These are phyloP conservation scores for Eupithecia insigniata DNA, from an alignment of 2,888 invertebrate species.

Conservation along the genomic window DNA sequence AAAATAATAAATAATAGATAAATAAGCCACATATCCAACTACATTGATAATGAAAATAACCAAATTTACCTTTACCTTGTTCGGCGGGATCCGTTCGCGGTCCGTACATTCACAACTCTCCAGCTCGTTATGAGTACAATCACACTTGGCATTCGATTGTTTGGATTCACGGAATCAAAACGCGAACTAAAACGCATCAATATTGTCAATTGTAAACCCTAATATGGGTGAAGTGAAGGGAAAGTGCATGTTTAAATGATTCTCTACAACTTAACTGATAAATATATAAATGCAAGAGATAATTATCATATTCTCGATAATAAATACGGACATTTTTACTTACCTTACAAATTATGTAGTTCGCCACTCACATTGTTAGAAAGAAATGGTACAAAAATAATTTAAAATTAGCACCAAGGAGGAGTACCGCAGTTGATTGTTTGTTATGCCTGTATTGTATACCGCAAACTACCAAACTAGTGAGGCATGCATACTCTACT, in stretches of 20 bases:
- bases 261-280: constrained; percentile 54
- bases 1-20: constrained; percentile 79
- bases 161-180: constrained; percentile 48
- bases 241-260: constrained; percentile 63
- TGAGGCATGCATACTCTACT: constrained; percentile 69
- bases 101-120: constrained; percentile 58
- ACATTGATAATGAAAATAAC: constrained; percentile 64
- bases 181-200: constrained; percentile 51
- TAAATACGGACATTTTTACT: constrained; percentile 60
- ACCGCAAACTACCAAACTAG: constrained; percentile 50
- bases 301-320: neutral
- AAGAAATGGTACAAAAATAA: constrained; percentile 42
- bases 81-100: constrained; percentile 50
- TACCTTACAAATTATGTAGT: constrained; percentile 62
- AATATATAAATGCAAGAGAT: constrained; percentile 32
- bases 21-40: constrained; percentile 82
- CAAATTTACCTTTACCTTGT: constrained; percentile 68
- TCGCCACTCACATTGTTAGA: constrained; percentile 63
- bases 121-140: constrained; percentile 55
- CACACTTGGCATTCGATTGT: constrained; percentile 55
- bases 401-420: constrained; percentile 59
- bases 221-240: constrained; percentile 59
- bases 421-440: constrained; percentile 52
- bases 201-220: constrained; percentile 49
- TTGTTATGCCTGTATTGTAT: constrained; percentile 48